Conservation (phyloP, 2,888 invertebrate species). For the Brenthis ino region DNA sequence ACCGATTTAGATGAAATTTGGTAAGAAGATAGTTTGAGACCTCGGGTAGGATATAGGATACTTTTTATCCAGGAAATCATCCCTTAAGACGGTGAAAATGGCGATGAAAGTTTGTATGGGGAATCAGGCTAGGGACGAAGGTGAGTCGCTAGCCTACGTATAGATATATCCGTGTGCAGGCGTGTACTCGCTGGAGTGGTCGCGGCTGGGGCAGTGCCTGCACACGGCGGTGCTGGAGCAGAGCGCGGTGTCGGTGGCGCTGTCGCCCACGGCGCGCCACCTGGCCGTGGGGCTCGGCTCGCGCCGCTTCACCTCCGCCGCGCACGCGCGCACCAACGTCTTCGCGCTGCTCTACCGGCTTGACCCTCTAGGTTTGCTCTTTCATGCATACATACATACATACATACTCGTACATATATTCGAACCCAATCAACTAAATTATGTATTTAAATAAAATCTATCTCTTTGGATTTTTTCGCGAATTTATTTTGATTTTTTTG, state of each 20-base stretch:
- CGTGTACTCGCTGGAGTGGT: constrained; percentile 90
- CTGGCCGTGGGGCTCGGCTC: constrained; percentile 91
- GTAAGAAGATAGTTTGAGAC: no score
- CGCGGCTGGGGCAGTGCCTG: constrained; percentile 88
- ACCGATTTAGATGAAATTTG: no score
- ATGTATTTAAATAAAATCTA: no score
- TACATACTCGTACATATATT: background rate
- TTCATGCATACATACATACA: background rate
- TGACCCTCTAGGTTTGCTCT: constrained; percentile 57
- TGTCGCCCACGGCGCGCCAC: constrained; percentile 91
- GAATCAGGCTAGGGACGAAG: no score
- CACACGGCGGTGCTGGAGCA: constrained; percentile 90
- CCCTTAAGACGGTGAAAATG: no score
- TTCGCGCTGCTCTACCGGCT: constrained; percentile 74
- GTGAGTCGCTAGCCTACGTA: no score
- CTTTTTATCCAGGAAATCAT: no score
- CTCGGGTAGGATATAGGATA: no score
- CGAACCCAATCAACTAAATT: no score
- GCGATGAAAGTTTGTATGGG: no score
- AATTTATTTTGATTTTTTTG: no score
- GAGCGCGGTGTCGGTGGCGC: constrained; percentile 91
- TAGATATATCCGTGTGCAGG: constrained; percentile 65
- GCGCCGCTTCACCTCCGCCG: constrained; percentile 82
- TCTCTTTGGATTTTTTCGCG: no score
- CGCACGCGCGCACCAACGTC: constrained; percentile 76